These are phyloP conservation scores for Sinonovacula constricta DNA, from an alignment of 1,140 invertebrate species.

Conservation along the genomic window DNA sequence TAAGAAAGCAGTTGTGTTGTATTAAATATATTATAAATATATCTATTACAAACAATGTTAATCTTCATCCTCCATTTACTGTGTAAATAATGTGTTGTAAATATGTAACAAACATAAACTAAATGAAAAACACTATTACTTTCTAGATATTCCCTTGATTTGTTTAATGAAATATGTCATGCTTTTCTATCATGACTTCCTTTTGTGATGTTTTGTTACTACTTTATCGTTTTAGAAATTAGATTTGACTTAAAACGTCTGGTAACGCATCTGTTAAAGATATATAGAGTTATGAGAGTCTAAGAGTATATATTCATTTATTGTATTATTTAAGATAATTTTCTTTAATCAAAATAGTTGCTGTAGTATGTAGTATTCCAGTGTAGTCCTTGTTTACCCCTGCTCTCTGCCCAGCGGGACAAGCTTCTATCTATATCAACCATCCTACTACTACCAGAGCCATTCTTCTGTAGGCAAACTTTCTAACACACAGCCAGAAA, in stretches of 20 bases:
- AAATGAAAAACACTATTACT: conserved; percentile 24
- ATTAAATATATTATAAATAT: no score
- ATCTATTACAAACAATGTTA: no score
- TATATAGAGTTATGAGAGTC: conserved; percentile 43
- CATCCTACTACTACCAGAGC: no score
- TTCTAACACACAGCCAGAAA: no score
- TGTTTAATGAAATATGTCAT: neutral
- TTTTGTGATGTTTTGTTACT: conserved; percentile 45
- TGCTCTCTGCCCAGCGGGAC: neutral
- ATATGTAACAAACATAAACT: conserved; percentile 40
- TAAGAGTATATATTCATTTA: conserved; percentile 45
- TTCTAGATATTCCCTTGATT: neutral
- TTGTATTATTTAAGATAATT: conserved; percentile 50
- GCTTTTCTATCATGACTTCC: conserved; percentile 11
- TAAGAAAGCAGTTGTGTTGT: no score
- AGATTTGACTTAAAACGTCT: conserved; percentile 13
- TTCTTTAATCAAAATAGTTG: conserved; percentile 50
- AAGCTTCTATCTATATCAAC: no score
- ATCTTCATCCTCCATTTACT: no score
- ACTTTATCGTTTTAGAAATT: conserved; percentile 49
- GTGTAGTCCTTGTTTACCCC: conserved; percentile 3
- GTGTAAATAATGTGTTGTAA: conserved; percentile 28
- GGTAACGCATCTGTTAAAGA: conserved; percentile 20
- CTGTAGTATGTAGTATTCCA: conserved; percentile 18
- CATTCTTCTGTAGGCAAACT: no score